Evolutionary conservation across 2,797 vertebrate species (phyloP).

Genomic region (Neosilurus hyrtlii): DNA sequence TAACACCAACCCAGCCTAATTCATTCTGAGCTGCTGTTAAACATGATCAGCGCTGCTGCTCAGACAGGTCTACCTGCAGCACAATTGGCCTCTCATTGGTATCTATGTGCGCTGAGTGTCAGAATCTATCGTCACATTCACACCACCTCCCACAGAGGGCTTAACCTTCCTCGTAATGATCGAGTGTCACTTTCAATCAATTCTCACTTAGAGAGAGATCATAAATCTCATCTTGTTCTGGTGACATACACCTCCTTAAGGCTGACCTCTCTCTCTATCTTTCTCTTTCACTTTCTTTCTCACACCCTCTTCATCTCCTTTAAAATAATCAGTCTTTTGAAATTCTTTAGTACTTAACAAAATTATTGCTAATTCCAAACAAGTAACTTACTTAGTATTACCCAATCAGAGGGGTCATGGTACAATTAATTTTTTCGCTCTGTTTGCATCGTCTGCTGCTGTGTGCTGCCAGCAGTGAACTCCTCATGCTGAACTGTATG

Average conservation of each 20-base stretch:
- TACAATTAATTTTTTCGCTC: neutral
- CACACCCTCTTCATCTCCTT: neutral
- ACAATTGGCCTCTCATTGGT: constrained; percentile 13
- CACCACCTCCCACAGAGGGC: constrained; percentile 13
- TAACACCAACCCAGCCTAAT: neutral
- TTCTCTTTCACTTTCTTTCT: neutral
- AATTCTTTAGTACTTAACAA: neutral
- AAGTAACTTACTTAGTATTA: neutral
- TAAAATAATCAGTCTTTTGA: neutral
- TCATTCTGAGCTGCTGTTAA: neutral
- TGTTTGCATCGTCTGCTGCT: neutral
- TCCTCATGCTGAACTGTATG: neutral
- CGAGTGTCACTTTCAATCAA: constrained; percentile 44
- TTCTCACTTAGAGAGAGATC: constrained; percentile 43
- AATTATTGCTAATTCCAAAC: neutral
- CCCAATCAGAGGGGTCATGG: neutral
- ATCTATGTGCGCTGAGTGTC: constrained; percentile 6
- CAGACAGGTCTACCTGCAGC: neutral
- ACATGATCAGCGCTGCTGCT: constrained; percentile 15
- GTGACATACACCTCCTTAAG: constrained; percentile 43
- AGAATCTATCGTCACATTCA: constrained; percentile 17
- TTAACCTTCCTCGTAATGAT: constrained; percentile 45
- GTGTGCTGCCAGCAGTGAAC: neutral
- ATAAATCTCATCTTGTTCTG: constrained; percentile 41
- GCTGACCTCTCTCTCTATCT: constrained; percentile 24